These are phyloP conservation scores for Drosophila ogumai DNA, from an alignment of 1,140 invertebrate genomes.

Conservation along the genomic window DNA sequence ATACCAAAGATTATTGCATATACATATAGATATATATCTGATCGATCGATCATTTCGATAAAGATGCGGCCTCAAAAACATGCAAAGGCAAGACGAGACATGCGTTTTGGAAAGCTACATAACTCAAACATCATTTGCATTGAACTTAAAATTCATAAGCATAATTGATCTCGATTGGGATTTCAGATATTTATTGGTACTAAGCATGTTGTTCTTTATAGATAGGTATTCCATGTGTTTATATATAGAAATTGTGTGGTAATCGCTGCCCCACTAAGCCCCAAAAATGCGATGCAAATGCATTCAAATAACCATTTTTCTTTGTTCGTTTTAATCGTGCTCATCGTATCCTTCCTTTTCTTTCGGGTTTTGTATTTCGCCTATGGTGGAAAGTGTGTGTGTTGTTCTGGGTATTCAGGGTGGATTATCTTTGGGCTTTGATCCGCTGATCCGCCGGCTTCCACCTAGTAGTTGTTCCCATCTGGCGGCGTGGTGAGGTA, in stretches of 20 bases:
- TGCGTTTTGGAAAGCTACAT: slow-evolving; percentile 30
- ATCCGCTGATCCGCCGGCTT: slow-evolving; percentile 1
- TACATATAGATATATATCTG: slow-evolving; percentile 25
- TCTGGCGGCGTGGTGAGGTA: slow-evolving; percentile 92
- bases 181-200: slow-evolving; percentile 58
- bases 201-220: slow-evolving; percentile 41
- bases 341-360: slow-evolving; percentile 7
- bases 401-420: slow-evolving; percentile 2
- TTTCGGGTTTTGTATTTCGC: slow-evolving; percentile 13
- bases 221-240: slow-evolving; percentile 42
- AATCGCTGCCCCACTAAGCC: slow-evolving; percentile 20
- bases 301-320: slow-evolving; percentile 5
- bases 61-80: slow-evolving; percentile 7
- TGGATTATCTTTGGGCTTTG: slow-evolving; percentile 3
- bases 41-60: slow-evolving; percentile 8
- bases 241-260: slow-evolving; percentile 38
- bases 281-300: slow-evolving; percentile 34
- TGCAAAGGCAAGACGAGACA: slow-evolving; percentile 36
- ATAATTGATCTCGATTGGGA: slow-evolving; percentile 29
- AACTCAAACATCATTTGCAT: slow-evolving; percentile 21
- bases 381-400: slow-evolving; percentile 27
- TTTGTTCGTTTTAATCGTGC: slow-evolving; percentile 26
- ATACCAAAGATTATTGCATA: slow-evolving; percentile 51
- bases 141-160: slow-evolving; percentile 1
- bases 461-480: slow-evolving; percentile 70